Conservation (phyloP, 2,113 vertebrate species). For the Paedocypris sp. region DNA sequence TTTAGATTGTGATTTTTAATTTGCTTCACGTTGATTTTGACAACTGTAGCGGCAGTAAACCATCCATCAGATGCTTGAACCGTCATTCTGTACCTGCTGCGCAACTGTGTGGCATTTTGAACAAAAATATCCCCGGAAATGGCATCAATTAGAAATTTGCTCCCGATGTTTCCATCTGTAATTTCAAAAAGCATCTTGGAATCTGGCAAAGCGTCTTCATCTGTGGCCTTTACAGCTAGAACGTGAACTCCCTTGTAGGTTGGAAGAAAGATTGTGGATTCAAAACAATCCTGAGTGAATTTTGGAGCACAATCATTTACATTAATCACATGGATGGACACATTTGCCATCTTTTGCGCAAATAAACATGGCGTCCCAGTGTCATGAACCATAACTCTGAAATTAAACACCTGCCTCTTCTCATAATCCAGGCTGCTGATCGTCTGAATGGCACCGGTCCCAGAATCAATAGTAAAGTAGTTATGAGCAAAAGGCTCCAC, state of each 20-base stretch:
- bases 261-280: constrained; percentile 64
- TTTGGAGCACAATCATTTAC: constrained; percentile 73
- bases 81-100: constrained; percentile 68
- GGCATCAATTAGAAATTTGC: constrained; percentile 63
- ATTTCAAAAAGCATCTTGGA: constrained; percentile 67
- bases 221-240: constrained; percentile 62
- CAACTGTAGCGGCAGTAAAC: constrained; percentile 59
- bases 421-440: constrained; percentile 69
- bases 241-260: constrained; percentile 69
- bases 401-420: constrained; percentile 62
- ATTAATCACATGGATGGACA: constrained; percentile 69
- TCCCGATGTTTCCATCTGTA: constrained; percentile 71
- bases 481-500: constrained; percentile 63
- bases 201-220: constrained; percentile 63
- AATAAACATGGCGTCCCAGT: constrained; percentile 60
- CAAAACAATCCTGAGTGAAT: constrained; percentile 63
- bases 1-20: constrained; percentile 62
- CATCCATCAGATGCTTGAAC: constrained; percentile 69
- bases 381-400: constrained; percentile 72
- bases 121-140: constrained; percentile 60
- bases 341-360: constrained; percentile 65
- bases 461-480: constrained; percentile 73
- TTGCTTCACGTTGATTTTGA: constrained; percentile 71
- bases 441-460: constrained; percentile 71
- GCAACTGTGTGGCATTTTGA: constrained; percentile 65